Percentiles rank a stretch among this genome's conserved stretches.
phyloP scores from a whole-genome alignment of 2,888 invertebrate species.

The Cancer borealis region DNA sequence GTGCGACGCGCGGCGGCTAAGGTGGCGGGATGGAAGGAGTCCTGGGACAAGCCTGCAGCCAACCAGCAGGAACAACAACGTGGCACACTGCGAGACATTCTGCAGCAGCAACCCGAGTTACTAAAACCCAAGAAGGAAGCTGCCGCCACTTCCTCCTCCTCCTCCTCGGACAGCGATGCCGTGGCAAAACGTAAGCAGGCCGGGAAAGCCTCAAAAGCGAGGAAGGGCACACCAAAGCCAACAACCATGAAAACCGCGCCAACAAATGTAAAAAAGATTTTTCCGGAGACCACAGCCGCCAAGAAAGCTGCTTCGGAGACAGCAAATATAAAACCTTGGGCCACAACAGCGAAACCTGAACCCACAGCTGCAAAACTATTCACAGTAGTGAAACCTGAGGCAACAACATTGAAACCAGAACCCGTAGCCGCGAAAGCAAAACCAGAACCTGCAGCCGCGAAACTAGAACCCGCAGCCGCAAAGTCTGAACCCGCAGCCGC shows the following conservation, averaged over 20 bases:
- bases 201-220: neutral
- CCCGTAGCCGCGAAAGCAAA: neutral
- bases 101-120: neutral
- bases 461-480: neutral
- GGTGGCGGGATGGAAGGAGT: slow-evolving; percentile 70
- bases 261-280: neutral
- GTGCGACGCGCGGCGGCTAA: slow-evolving; percentile 66
- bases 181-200: neutral
- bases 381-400: neutral
- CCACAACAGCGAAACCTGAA: neutral
- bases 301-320: neutral
- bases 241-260: neutral
- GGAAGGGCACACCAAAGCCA: neutral
- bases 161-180: slow-evolving; percentile 12
- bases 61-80: neutral
- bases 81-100: neutral
- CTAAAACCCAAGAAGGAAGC: neutral
- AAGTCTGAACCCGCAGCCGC: neutral
- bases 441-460: neutral
- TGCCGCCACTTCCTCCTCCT: neutral
- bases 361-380: neutral
- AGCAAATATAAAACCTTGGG: neutral
- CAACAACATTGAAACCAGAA: neutral
- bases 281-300: neutral
- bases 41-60: slow-evolving; percentile 55